Base-by-base conservation (phyloP, 1,140 invertebrate species). In the Tetramorium alpestre region DNA sequence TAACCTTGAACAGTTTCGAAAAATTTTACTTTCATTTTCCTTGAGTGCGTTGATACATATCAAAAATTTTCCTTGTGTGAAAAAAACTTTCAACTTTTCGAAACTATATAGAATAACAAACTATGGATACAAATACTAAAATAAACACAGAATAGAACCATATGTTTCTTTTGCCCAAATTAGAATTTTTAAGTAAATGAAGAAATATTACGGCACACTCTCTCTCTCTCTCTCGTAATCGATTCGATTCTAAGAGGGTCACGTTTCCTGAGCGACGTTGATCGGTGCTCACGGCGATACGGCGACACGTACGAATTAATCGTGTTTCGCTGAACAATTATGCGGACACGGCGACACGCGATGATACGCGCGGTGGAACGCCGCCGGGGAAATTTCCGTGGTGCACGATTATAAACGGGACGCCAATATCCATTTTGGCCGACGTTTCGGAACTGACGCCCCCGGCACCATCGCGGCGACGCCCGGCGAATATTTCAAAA, bases 401-500 rank as follows among this genome's bases (percentile, higher is more conserved):
- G 33, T 25, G 44, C n/a, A 28, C 85, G 86, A 77, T 88, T 88
- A 69, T 58, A 82, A 90, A 89, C 84, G 76, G 67, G 28, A 87
- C 69, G 56, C 67, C 44, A 80, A 87, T 90, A 87, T 47, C 49
- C 62, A 90, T 90, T 89, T 77, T 65, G 70, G 70, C 44, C 49
- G 62, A 73, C 38, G 58, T 88, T 90, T 81, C 80, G 73, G 44
- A 28, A 87, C 51, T 58, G 76, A 67, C 25, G 64, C 18, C 73
- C 33, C 11, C 72, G 65, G 65, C 65, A 47, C 49, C 67, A 33
- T 62, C 33, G 47, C 18, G 22, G 60, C 33, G 33, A 25, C 38
- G 75, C 28, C 58, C 73, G 60, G 58, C 44, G 80, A 87, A 90
- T 90, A 90, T 87, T 90, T 90, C 67, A 80, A 80, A 87, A 80